phyloP scores from a whole-genome alignment of 2,888 invertebrate genomes.

The Leptinotarsa peninsularis region DNA sequence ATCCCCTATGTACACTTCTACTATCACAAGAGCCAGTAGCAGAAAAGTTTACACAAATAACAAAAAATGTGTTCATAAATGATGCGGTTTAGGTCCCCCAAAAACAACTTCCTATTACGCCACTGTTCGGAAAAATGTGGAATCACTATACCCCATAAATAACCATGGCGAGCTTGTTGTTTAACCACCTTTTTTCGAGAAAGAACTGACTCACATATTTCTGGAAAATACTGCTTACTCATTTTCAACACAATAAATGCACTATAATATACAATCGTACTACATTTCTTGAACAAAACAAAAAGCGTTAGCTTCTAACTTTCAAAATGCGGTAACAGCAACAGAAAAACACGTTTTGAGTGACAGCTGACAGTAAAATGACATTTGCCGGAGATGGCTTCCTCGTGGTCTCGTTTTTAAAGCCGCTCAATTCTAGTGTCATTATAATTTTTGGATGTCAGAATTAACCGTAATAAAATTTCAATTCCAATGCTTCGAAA shows the following conservation, averaged over 20 bases:
- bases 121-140: not conserved
- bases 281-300: not conserved
- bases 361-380: constrained; percentile 43
- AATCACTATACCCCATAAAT: not conserved
- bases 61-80: no score
- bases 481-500: not conserved
- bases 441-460: not conserved
- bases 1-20: no score
- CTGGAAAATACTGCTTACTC: not conserved
- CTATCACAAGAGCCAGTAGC: no score
- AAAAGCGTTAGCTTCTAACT: constrained; percentile 38
- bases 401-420: constrained; percentile 52
- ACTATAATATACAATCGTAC: not conserved
- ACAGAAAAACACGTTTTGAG: constrained; percentile 42
- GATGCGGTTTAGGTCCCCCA: not conserved
- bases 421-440: constrained; percentile 12
- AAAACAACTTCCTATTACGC: not conserved
- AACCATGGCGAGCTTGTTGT: not conserved
- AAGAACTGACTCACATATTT: constrained; percentile 6
- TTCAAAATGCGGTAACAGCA: constrained; percentile 45
- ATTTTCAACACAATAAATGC: not conserved
- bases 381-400: constrained; percentile 57
- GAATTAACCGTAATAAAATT: not conserved
- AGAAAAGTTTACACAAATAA: no score
- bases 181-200: not conserved